Evolutionary conservation across 1,140 invertebrate genomes (phyloP).

Genomic region (Drosophila funebris): DNA sequence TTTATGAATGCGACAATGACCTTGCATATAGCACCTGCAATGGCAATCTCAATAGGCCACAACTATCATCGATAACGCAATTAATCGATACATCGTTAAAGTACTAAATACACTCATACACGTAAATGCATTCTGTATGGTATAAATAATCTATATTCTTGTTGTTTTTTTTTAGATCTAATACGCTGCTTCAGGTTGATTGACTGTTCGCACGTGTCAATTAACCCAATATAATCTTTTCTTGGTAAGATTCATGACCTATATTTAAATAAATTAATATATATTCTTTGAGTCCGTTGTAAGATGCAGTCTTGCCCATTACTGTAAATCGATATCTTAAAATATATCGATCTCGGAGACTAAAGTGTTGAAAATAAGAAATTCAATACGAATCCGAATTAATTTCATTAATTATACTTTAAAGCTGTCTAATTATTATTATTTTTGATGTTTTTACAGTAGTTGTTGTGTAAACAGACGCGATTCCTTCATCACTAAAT

Average conservation of each 20-base stretch:
- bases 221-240: conserved; percentile 23
- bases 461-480: conserved; percentile 35
- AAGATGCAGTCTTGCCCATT: no score
- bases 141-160: background rate
- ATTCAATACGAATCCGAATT: no score
- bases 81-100: conserved; percentile 13
- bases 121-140: background rate
- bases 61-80: conserved; percentile 21
- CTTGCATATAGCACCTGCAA: conserved; percentile 32
- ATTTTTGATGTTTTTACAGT: background rate
- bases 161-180: conserved; percentile 12
- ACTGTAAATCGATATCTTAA: background rate
- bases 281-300: background rate
- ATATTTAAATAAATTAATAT: background rate
- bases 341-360: background rate
- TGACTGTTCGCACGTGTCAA: conserved; percentile 33
- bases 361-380: no score
- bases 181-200: conserved; percentile 13
- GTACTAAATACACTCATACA: background rate
- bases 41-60: background rate
- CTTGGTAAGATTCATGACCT: conserved; percentile 6
- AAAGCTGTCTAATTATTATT: background rate
- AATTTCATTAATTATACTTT: no score
- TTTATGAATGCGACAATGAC: conserved; percentile 37
- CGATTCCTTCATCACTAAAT: conserved; percentile 67